A percentile compares a stretch with the other conserved stretches of the same genome.
These are phyloP conservation scores for Megaceryle torquata DNA, from an alignment of 2,113 vertebrate species.

Conservation along the genomic window DNA sequence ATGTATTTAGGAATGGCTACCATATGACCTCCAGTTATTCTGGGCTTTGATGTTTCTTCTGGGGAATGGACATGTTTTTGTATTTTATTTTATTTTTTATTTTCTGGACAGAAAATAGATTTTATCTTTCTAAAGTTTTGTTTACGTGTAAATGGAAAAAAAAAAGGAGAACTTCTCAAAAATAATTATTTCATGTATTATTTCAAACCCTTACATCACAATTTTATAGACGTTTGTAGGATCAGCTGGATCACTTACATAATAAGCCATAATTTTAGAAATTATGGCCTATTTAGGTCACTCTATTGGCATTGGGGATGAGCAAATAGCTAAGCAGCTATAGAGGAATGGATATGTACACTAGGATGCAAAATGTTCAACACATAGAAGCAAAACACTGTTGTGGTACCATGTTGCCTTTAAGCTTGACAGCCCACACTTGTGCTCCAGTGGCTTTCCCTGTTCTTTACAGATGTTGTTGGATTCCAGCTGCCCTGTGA, in stretches of 20 bases:
- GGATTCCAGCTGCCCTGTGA: not conserved
- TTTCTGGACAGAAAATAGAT: not conserved
- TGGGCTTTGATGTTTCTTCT: not conserved
- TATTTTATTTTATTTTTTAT: not conserved
- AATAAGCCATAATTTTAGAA: not conserved
- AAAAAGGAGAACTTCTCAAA: not conserved
- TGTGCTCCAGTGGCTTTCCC: not conserved
- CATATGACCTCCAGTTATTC: not conserved
- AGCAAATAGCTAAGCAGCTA: not conserved
- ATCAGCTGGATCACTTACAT: not conserved
- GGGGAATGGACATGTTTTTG: not conserved
- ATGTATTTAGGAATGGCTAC: not conserved
- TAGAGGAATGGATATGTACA: not conserved
- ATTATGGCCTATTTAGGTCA: not conserved
- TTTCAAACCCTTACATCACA: not conserved
- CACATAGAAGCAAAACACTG: not conserved
- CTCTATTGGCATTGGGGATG: not conserved
- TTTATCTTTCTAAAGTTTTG: not conserved
- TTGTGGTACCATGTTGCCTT: not conserved
- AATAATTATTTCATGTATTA: not conserved
- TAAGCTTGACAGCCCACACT: not conserved
- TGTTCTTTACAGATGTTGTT: not conserved
- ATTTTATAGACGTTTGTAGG: not conserved
- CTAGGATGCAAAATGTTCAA: not conserved
- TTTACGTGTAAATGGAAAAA: not conserved